These are phyloP conservation scores for Megamerina dolium DNA, from an alignment of 2,888 invertebrate species.

Conservation along the genomic window DNA sequence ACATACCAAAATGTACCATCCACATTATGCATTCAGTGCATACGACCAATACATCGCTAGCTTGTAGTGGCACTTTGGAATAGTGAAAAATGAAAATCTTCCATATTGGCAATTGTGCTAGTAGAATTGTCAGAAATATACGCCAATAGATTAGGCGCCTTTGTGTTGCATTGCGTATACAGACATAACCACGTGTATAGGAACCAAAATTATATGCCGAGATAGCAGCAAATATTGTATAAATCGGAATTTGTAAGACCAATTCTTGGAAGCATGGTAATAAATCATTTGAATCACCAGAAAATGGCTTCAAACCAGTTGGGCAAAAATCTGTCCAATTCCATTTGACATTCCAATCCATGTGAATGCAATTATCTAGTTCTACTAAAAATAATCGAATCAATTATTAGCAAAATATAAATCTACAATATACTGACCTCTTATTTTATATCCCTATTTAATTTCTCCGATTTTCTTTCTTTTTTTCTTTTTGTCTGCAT, in stretches of 20 bases:
- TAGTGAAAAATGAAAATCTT: slow-evolving; percentile 62
- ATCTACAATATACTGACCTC: too few relatives aligned
- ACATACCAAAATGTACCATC: slow-evolving; percentile 73
- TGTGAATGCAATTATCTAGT: too few relatives aligned
- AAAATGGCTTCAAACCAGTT: slow-evolving; percentile 66
- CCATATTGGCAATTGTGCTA: slow-evolving; percentile 63
- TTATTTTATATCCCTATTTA: too few relatives aligned
- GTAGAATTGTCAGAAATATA: slow-evolving; percentile 56
- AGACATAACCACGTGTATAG: slow-evolving; percentile 54
- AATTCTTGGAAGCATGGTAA: slow-evolving; percentile 81
- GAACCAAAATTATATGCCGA: slow-evolving; percentile 80
- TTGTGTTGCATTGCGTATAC: slow-evolving; percentile 56
- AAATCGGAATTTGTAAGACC: slow-evolving; percentile 69
- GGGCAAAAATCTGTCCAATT: slow-evolving; percentile 71
- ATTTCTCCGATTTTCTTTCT: too few relatives aligned
- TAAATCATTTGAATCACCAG: slow-evolving; percentile 65
- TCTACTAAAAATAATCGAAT: too few relatives aligned
- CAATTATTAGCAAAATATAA: too few relatives aligned
- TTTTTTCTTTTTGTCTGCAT: too few relatives aligned
- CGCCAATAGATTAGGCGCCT: slow-evolving; percentile 61
- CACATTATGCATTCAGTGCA: slow-evolving; percentile 70
- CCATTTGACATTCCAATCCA: slow-evolving; percentile 50
- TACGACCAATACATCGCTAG: slow-evolving; percentile 65
- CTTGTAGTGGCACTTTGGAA: slow-evolving; percentile 51
- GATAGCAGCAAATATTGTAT: slow-evolving; percentile 64